Evolutionary conservation across 2,113 vertebrate species (phyloP).

Genomic region (Tragelaphus strepsiceros): DNA sequence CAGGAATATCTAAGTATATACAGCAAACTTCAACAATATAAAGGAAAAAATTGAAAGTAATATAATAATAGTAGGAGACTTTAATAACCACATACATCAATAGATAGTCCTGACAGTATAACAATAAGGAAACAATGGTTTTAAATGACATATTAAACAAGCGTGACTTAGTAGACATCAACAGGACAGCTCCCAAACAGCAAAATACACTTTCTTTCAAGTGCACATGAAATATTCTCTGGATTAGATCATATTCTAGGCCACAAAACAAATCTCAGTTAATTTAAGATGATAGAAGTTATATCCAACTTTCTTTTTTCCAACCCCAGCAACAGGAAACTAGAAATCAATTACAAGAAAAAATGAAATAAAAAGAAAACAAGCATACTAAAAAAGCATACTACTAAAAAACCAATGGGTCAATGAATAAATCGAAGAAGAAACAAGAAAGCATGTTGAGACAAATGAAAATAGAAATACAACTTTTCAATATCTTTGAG

Average conservation of each 20-base stretch:
- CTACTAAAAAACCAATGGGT: background rate
- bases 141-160: background rate
- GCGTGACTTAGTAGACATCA: background rate
- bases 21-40: background rate
- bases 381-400: background rate
- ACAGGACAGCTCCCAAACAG: background rate
- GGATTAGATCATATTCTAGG: background rate
- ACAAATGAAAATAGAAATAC: background rate
- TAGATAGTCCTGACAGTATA: background rate
- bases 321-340: background rate
- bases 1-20: background rate
- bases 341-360: background rate
- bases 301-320: background rate
- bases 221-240: background rate
- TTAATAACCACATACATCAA: background rate
- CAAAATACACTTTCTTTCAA: background rate
- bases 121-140: background rate
- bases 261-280: background rate
- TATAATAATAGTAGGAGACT: background rate
- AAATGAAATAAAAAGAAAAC: background rate
- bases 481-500: background rate
- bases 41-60: background rate
- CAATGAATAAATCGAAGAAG: background rate
- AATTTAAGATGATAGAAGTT: background rate
- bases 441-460: background rate